Conservation (phyloP, 2,797 vertebrate genomes). For the Selene dorsalis region DNA sequence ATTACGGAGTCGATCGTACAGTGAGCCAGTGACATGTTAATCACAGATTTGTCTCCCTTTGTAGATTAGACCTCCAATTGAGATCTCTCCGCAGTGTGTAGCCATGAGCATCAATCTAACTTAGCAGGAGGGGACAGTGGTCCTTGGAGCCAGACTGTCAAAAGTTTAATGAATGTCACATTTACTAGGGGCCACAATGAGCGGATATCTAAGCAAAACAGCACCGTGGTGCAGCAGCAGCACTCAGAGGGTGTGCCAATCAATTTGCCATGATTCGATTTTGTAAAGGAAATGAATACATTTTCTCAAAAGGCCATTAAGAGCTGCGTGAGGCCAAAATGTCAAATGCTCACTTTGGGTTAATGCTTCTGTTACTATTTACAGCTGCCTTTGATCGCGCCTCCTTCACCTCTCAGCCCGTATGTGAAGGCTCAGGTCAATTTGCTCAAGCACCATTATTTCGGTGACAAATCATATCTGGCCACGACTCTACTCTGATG, state of each 20-base stretch:
- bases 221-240: conserved; percentile 32
- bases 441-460: conserved; percentile 72
- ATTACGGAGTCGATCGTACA: conserved; percentile 65
- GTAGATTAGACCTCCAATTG: conserved; percentile 76
- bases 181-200: conserved; percentile 75
- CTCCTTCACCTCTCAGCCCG: conserved; percentile 55
- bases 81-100: conserved; percentile 71
- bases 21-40: conserved; percentile 79
- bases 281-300: conserved; percentile 62
- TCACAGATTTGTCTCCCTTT: conserved; percentile 81
- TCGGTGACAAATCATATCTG: conserved; percentile 74
- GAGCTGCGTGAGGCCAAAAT: conserved; percentile 50
- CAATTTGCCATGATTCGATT: conserved; percentile 75
- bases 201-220: conserved; percentile 66
- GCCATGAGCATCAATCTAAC: conserved; percentile 80
- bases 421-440: conserved; percentile 68
- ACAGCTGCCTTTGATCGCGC: conserved; percentile 60
- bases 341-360: conserved; percentile 65
- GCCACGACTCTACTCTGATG: conserved; percentile 60
- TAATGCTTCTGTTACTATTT: conserved; percentile 74
- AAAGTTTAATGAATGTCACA: conserved; percentile 82
- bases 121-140: conserved; percentile 77
- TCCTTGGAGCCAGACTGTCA: conserved; percentile 76
- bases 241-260: conserved; percentile 51
- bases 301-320: conserved; percentile 67